Evolutionary conservation across 2,888 invertebrate genomes (phyloP), one percentile per base, ranked within the genome.

Genomic region (Protodeltote pygarga): DNA sequence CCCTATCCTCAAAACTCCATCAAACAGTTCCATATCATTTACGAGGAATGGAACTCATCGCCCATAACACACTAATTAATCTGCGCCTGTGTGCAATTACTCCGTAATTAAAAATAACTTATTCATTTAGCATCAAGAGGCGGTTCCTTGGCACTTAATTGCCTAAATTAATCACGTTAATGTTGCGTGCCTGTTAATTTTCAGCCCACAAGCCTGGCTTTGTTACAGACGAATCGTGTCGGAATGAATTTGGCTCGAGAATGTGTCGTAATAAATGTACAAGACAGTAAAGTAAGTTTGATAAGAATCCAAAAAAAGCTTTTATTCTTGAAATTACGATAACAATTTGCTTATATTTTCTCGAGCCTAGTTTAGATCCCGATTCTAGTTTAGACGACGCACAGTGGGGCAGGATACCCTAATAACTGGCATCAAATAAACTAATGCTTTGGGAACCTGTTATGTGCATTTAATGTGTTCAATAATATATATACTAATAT

Each of bases 91-190:
- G 32, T 47, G 76, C 82, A 90, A 91, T 91, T 89, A 89, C 84
- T 75, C 73, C 41, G 80, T 90, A 87, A 91, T 91, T 91, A 89
- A 89, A 91, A 89, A 90, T 90, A 90, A 89, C 89, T 91, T 89
- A 89, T 87, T 90, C 87, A 89, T 88, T 88, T 86, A 76, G 80
- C 74, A 73, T 75, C 75, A 77, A 77, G 55, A 51, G 71, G 66
- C 77, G 77, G 77, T 74, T 74, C 79, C 80, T 75, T 74, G 73
- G 71, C 62, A 72, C 72, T 77, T 89, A 90, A 91, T 89, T 87
- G 80, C 75, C 68, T 73, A 81, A 84, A 90, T 91, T 87, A 89
- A 90, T 91, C 90, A 89, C 79, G 64, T 81, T 81, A 87, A 90
- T 90, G 89, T 83, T 67, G 81, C 90, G 83, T 87, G 86, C 71